Conservation (phyloP, 2,888 invertebrate genomes). For the Oegoconia quadripuncta region DNA sequence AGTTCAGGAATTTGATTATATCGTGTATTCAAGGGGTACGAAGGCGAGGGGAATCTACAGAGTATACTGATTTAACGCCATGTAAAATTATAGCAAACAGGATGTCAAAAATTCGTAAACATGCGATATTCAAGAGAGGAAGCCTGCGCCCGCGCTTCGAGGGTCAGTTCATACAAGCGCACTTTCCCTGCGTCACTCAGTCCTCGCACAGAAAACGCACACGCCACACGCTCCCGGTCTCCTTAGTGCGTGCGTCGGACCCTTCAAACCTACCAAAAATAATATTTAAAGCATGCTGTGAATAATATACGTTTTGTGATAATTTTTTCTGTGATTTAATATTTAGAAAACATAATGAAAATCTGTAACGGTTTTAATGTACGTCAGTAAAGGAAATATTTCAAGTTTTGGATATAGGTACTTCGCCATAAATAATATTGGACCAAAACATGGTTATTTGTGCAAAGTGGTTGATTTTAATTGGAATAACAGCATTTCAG, state of each 20-base stretch:
- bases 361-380: not conserved
- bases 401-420: no score
- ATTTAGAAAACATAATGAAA: no score
- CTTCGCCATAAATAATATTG: not conserved
- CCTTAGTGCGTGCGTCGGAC: conserved; percentile 10
- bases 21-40: no score
- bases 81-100: no score
- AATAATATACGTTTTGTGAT: conserved; percentile 5
- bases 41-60: no score
- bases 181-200: conserved; percentile 63
- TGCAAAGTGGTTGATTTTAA: conserved; percentile 59
- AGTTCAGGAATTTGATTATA: no score
- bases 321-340: conserved; percentile 7
- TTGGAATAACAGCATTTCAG: conserved; percentile 59
- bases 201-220: conserved; percentile 44
- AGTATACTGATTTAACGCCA: no score
- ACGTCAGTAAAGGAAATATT: no score
- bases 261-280: not conserved
- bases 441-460: conserved; percentile 46
- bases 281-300: not conserved
- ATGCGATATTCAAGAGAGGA: conserved; percentile 36
- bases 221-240: conserved; percentile 38
- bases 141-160: conserved; percentile 39
- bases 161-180: conserved; percentile 32
- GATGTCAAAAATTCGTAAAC: no score